Conservation (phyloP, 2,888 invertebrate genomes). For the Xiphydria camelus region DNA sequence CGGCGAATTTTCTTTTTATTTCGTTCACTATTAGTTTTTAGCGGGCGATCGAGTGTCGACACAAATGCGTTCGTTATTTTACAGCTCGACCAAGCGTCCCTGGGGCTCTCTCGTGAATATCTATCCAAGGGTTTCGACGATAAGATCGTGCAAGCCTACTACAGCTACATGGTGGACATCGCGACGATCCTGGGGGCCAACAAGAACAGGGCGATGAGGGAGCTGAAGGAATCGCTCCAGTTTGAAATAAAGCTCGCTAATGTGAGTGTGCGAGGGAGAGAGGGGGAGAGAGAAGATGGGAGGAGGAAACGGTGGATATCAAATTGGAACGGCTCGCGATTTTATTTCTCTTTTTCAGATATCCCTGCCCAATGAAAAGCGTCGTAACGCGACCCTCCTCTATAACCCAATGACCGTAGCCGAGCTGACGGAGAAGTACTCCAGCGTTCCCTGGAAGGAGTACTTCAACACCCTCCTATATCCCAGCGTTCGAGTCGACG, state of each 20-base stretch:
- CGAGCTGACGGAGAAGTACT: constrained; percentile 75
- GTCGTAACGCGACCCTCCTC: constrained; percentile 86
- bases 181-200: constrained; percentile 85
- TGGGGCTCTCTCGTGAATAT: constrained; percentile 85
- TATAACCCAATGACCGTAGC: constrained; percentile 89
- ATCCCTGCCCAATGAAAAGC: constrained; percentile 75
- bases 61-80: constrained; percentile 38
- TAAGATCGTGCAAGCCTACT: constrained; percentile 84
- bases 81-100: constrained; percentile 84
- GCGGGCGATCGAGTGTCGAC: constrained; percentile 3
- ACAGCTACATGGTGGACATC: constrained; percentile 85
- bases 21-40: not conserved
- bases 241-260: constrained; percentile 92
- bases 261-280: constrained; percentile 63
- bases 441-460: constrained; percentile 77
- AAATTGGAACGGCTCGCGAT: too few relatives aligned
- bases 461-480: constrained; percentile 83
- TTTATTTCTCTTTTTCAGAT: constrained; percentile 29
- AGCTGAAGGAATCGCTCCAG: constrained; percentile 77
- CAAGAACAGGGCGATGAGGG: constrained; percentile 66
- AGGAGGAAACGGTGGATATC: too few relatives aligned
- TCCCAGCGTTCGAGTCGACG: constrained; percentile 64
- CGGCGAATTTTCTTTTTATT: not conserved
- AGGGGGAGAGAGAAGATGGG: too few relatives aligned
- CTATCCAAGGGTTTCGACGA: constrained; percentile 80